A percentile compares a stretch with the other conserved stretches of the same genome.
phyloP scores from a whole-genome alignment of 2,113 vertebrate genomes.

The Noctilio leporinus region DNA sequence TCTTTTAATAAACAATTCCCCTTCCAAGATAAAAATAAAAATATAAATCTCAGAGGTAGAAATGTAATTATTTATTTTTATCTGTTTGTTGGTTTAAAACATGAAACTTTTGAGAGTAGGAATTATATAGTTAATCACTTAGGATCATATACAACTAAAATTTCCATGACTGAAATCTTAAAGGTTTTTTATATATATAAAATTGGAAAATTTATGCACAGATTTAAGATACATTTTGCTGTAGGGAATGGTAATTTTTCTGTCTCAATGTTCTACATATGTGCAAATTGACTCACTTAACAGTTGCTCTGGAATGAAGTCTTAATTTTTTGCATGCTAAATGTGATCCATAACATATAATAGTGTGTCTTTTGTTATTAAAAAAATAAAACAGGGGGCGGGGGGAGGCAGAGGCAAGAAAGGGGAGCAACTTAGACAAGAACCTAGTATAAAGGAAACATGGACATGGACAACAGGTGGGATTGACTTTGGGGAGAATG shows the following conservation, averaged over 20 bases:
- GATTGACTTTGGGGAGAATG: no score
- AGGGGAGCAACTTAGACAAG: no score
- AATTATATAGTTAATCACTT: background rate
- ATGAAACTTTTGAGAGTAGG: background rate
- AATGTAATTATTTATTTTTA: background rate
- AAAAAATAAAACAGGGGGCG: background rate
- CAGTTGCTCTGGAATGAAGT: slow-evolving; percentile 36
- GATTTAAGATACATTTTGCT: background rate
- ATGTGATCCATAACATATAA: background rate
- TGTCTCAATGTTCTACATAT: background rate
- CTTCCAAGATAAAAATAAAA: background rate
- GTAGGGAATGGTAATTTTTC: slow-evolving; percentile 12
- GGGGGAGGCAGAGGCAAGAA: no score
- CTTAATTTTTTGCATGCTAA: slow-evolving; percentile 28
- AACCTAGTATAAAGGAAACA: no score
- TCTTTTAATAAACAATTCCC: slow-evolving; percentile 1
- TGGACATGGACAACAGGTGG: no score
- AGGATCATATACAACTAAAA: background rate
- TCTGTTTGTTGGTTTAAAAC: background rate
- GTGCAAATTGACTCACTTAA: background rate
- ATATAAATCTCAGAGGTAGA: background rate
- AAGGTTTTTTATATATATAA: background rate
- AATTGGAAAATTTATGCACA: background rate
- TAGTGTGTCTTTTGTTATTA: slow-evolving; percentile 32
- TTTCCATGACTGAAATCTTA: background rate